Conservation (phyloP, 1,140 invertebrate species). For the Thaumatotibia leucotreta region DNA sequence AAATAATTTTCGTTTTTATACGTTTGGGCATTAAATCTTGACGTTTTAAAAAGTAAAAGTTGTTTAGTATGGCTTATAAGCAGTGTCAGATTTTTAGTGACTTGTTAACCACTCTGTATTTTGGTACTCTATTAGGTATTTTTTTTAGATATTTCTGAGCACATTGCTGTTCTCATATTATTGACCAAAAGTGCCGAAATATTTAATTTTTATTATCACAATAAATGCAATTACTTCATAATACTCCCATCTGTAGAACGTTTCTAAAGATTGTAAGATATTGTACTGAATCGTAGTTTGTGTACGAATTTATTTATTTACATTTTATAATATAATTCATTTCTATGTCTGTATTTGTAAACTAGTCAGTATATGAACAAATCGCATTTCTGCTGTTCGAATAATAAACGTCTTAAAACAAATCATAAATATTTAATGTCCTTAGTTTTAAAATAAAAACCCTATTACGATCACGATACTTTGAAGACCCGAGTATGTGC, state of each 20-base stretch:
- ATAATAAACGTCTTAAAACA: too few species aligned
- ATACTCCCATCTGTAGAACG: background rate
- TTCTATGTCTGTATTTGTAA: background rate
- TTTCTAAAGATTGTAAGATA: background rate
- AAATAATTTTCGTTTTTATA: too few species aligned
- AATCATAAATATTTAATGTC: too few species aligned
- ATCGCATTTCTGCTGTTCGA: background rate
- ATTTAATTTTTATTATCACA: background rate
- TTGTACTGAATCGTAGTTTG: background rate
- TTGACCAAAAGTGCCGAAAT: background rate
- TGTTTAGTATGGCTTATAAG: too few species aligned
- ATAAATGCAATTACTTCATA: background rate
- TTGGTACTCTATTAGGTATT: background rate
- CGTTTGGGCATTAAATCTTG: too few species aligned
- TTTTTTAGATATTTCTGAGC: background rate
- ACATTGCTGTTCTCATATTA: background rate
- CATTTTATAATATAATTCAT: background rate
- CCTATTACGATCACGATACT: too few species aligned
- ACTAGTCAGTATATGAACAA: background rate
- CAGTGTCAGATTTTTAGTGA: background rate
- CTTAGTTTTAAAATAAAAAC: too few species aligned
- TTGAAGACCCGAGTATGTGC: background rate
- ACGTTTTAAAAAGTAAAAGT: too few species aligned
- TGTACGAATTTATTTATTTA: slow-evolving; percentile 1
- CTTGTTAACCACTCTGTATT: background rate